phyloP scores from a whole-genome alignment of 92 coral and sea anemone genomes.

The Parazoanthus swiftii region DNA sequence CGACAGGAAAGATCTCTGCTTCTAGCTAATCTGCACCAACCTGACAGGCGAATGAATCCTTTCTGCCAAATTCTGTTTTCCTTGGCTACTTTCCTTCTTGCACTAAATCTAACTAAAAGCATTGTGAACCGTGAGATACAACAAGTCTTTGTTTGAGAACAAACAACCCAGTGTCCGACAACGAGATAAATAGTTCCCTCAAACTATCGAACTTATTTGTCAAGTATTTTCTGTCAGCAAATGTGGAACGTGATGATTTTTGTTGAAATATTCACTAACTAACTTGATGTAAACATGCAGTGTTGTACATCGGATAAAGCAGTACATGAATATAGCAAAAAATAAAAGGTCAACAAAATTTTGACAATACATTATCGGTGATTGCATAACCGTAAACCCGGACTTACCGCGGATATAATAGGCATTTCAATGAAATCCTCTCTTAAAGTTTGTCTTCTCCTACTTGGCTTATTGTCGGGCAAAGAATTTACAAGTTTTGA shows the following conservation, averaged over 20 bases:
- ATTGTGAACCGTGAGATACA: not conserved
- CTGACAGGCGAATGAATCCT: not conserved
- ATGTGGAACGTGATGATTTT: not conserved
- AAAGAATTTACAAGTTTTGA: not conserved
- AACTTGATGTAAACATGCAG: not conserved
- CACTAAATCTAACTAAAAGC: not conserved
- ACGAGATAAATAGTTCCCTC: no score
- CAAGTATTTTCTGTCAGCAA: not conserved
- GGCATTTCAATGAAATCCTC: constrained; percentile 9
- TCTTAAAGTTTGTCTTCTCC: not conserved
- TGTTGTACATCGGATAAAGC: not conserved
- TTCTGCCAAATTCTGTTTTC: not conserved
- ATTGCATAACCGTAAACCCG: not conserved
- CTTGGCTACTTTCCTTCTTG: not conserved
- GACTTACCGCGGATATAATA: constrained; percentile 33
- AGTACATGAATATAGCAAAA: not conserved
- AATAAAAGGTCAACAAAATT: not conserved
- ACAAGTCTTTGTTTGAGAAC: no score
- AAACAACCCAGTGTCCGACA: not conserved
- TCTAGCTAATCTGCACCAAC: not conserved
- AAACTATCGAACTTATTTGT: not conserved
- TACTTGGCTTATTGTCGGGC: not conserved
- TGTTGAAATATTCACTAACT: not conserved
- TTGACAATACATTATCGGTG: no score
- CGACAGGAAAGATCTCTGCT: not conserved